A percentile compares a stretch with the other conserved stretches of the same genome.
Conservation (phyloP, 2,888 invertebrate genomes). For the Dyspetes luteomarginatus region DNA sequence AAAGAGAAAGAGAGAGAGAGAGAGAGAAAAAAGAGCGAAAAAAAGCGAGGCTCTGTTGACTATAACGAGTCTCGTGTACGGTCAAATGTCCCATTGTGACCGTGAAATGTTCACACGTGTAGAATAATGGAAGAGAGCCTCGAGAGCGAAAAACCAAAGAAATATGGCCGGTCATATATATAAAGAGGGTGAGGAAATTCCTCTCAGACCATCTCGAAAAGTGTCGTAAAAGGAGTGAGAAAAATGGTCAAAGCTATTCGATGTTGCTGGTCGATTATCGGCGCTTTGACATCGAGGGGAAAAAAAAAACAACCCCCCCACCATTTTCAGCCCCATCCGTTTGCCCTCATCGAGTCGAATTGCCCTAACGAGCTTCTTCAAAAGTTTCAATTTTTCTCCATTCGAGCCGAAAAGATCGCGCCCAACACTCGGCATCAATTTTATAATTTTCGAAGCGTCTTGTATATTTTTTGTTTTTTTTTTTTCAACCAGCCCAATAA, state of each 20-base stretch:
- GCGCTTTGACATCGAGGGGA: slow-evolving; percentile 45
- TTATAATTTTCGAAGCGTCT: too few species aligned
- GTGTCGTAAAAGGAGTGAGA: neutral
- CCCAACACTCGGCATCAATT: neutral
- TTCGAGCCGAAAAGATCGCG: slow-evolving; percentile 23
- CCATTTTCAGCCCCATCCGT: slow-evolving; percentile 17
- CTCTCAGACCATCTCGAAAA: slow-evolving; percentile 22
- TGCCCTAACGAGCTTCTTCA: slow-evolving; percentile 61
- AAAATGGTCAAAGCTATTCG: neutral
- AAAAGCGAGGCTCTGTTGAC: slow-evolving; percentile 53
- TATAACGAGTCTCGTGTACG: slow-evolving; percentile 65
- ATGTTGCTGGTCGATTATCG: slow-evolving; percentile 50
- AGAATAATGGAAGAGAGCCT: slow-evolving; percentile 67
- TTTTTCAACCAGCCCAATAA: too few species aligned
- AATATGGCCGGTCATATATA: slow-evolving; percentile 45
- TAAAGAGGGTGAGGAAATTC: slow-evolving; percentile 51
- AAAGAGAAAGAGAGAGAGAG: slow-evolving; percentile 11
- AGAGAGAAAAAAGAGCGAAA: neutral
- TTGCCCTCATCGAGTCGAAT: too few species aligned
- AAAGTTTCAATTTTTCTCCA: slow-evolving; percentile 61
- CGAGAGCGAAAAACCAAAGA: slow-evolving; percentile 45
- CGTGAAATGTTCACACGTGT: slow-evolving; percentile 75
- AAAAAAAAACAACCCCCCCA: slow-evolving; percentile 1
- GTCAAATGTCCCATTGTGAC: slow-evolving; percentile 71
- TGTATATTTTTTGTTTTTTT: too few species aligned